phyloP scores from a whole-genome alignment of 2,113 vertebrate genomes.

The Hippopotamus amphibius region DNA sequence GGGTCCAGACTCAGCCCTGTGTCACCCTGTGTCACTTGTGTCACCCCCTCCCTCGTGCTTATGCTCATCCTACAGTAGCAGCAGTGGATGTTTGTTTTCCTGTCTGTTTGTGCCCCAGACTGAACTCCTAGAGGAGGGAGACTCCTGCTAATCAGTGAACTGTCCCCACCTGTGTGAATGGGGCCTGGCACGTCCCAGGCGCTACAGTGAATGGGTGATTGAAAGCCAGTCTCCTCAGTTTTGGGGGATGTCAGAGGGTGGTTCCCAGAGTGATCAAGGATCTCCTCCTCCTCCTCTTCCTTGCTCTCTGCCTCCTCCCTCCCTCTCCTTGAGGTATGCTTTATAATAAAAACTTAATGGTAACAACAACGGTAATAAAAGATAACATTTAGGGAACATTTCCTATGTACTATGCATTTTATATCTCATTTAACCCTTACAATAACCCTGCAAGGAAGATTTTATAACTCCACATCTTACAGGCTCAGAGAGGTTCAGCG shows the following conservation, averaged over 20 bases:
- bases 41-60: accelerated
- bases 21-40: not conserved
- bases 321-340: not conserved
- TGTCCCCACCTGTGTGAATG: not conserved
- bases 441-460: not conserved
- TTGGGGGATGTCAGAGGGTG: not conserved
- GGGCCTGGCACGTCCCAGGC: not conserved
- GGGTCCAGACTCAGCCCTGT: not conserved
- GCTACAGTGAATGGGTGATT: not conserved
- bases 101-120: not conserved
- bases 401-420: not conserved
- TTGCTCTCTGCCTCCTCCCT: too few relatives aligned
- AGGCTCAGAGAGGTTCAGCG: slow-evolving; percentile 14
- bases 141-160: not conserved
- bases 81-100: accelerated
- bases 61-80: not conserved
- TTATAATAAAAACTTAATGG: slow-evolving; percentile 30
- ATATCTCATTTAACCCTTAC: not conserved
- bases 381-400: not conserved
- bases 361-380: not conserved
- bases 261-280: not conserved
- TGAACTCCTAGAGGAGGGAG: not conserved
- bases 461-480: not conserved
- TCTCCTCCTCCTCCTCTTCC: not conserved
- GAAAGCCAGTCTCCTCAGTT: not conserved